A percentile compares a stretch with the other conserved stretches of the same genome.
Conservation (phyloP, 2,797 vertebrate species). For the Phoxinus dragarum region DNA sequence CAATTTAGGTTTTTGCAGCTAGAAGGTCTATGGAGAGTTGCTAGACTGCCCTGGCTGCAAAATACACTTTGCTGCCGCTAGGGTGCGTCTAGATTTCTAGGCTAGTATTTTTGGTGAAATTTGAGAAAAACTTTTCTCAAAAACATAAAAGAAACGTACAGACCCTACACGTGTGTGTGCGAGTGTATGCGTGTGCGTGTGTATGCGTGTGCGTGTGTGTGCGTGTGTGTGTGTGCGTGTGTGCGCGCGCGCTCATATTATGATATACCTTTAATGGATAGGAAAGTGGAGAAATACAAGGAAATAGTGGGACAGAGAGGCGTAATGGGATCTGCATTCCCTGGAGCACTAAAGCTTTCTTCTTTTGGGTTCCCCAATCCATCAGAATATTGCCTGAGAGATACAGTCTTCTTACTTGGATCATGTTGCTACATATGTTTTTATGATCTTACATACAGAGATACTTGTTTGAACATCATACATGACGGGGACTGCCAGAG, state of each 20-base stretch:
- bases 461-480: neutral
- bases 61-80: no score
- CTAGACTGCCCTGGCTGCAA: no score
- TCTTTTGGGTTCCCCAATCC: neutral
- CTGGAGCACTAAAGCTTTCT: neutral
- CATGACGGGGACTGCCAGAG: neutral
- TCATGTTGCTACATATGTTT: slow-evolving; percentile 4
- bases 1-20: no score
- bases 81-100: no score
- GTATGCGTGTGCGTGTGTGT: no score
- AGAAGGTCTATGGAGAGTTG: no score
- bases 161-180: no score
- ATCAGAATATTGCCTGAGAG: slow-evolving; percentile 1
- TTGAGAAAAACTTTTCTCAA: no score
- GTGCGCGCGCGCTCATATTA: neutral
- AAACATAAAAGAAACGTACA: no score
- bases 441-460: neutral
- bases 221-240: no score
- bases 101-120: no score
- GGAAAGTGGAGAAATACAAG: slow-evolving; percentile 7
- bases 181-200: no score
- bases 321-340: neutral
- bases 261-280: slow-evolving; percentile 1
- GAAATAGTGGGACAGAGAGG: neutral
- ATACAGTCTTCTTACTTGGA: neutral